phyloP scores from a whole-genome alignment of 1,140 invertebrate genomes.

The Rhagoletis zephyria region DNA sequence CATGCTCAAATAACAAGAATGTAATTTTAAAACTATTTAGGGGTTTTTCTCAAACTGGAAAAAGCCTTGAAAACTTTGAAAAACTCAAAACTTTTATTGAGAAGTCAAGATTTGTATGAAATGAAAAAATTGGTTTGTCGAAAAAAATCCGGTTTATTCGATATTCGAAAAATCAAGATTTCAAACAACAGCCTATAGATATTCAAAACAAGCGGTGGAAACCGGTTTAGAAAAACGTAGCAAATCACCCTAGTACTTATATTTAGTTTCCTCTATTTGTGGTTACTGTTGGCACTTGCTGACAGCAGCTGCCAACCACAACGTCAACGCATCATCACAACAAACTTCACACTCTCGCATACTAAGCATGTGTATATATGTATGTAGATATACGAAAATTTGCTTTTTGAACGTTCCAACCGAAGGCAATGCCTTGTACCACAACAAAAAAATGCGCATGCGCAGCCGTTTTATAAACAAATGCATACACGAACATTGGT shows the following conservation, averaged over 20 bases:
- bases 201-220: too few relatives aligned
- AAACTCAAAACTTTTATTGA: too few relatives aligned
- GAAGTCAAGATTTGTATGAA: too few relatives aligned
- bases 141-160: too few relatives aligned
- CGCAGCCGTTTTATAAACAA: not conserved
- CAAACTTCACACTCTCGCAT: slow-evolving; percentile 29
- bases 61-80: too few relatives aligned
- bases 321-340: slow-evolving; percentile 70
- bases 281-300: slow-evolving; percentile 49
- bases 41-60: too few relatives aligned
- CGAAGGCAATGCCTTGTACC: not conserved
- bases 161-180: too few relatives aligned
- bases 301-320: slow-evolving; percentile 71
- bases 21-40: too few relatives aligned
- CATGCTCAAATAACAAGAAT: too few relatives aligned
- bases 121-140: too few relatives aligned
- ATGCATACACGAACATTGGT: not conserved
- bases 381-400: not conserved
- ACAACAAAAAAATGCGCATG: not conserved
- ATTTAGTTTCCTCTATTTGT: not conserved
- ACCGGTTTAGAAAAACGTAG: too few relatives aligned
- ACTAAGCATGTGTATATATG: not conserved
- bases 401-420: not conserved
- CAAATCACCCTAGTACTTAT: not conserved
- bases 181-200: too few relatives aligned